These are phyloP conservation scores for Hozukius guyotensis DNA, from an alignment of 2,797 vertebrate genomes.

Conservation along the genomic window DNA sequence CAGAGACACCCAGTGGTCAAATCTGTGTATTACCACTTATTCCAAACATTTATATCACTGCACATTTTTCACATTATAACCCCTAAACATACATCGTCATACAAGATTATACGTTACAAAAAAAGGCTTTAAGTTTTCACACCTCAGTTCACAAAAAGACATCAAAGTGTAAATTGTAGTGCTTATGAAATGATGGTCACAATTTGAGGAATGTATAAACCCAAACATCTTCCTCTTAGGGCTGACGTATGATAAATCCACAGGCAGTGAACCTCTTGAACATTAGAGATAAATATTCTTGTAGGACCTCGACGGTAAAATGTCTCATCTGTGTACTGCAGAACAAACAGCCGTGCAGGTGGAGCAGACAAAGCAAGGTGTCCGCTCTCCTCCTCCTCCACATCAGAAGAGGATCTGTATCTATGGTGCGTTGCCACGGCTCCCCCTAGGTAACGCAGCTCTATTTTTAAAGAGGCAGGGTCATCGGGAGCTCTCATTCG, in stretches of 20 bases:
- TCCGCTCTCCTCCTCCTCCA: slow-evolving; percentile 48
- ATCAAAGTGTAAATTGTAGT: slow-evolving; percentile 51
- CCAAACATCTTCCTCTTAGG: slow-evolving; percentile 17
- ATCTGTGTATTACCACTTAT: slow-evolving; percentile 62
- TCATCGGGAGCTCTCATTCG: slow-evolving; percentile 59
- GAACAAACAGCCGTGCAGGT: slow-evolving; percentile 48
- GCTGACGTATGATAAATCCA: slow-evolving; percentile 33
- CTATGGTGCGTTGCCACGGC: slow-evolving; percentile 71
- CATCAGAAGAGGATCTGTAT: slow-evolving; percentile 69
- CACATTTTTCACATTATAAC: slow-evolving; percentile 54
- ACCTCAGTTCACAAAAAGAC: slow-evolving; percentile 62
- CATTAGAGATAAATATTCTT: slow-evolving; percentile 16
- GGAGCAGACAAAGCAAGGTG: slow-evolving; percentile 63
- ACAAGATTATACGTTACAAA: slow-evolving; percentile 53
- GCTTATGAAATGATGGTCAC: slow-evolving; percentile 43
- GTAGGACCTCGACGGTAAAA: slow-evolving; percentile 8
- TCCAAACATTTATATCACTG: slow-evolving; percentile 55
- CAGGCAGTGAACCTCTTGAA: slow-evolving; percentile 52
- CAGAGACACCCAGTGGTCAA: slow-evolving; percentile 74
- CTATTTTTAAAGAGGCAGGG: slow-evolving; percentile 79
- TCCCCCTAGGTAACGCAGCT: slow-evolving; percentile 72
- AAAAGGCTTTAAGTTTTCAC: slow-evolving; percentile 48
- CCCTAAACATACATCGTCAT: slow-evolving; percentile 50
- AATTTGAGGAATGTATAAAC: slow-evolving; percentile 59
- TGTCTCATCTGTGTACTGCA: slow-evolving; percentile 44